phyloP scores from a whole-genome alignment of 1,140 invertebrate species.

The Cotesia typhae region DNA sequence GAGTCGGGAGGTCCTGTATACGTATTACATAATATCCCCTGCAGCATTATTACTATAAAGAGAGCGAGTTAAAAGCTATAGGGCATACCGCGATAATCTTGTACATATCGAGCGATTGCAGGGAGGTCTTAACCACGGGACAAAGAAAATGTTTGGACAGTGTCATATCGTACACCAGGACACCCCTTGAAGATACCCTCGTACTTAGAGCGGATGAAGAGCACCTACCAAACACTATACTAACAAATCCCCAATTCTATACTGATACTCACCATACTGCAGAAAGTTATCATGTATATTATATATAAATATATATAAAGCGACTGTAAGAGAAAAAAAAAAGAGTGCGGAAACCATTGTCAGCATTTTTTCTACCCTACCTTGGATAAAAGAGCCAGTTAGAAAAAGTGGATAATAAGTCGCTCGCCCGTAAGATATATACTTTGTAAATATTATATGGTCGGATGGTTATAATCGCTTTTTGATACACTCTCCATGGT shows the following conservation, averaged over 20 bases:
- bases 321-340: slow-evolving; percentile 6
- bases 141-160: slow-evolving; percentile 67
- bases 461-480: not conserved
- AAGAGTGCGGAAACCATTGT: not conserved
- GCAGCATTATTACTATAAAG: slow-evolving; percentile 20
- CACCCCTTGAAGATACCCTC: slow-evolving; percentile 37
- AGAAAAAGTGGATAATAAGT: slow-evolving; percentile 46
- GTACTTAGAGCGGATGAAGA: slow-evolving; percentile 15
- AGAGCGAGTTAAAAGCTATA: slow-evolving; percentile 51
- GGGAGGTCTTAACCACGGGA: slow-evolving; percentile 62
- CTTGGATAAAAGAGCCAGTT: slow-evolving; percentile 50
- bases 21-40: slow-evolving; percentile 20
- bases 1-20: slow-evolving; percentile 3
- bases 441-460: slow-evolving; percentile 31
- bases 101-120: slow-evolving; percentile 39
- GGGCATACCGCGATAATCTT: slow-evolving; percentile 56
- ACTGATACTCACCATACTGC: not conserved
- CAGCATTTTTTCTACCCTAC: slow-evolving; percentile 23
- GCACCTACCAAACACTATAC: not conserved
- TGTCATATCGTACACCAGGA: slow-evolving; percentile 59
- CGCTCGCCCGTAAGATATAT: slow-evolving; percentile 30
- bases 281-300: slow-evolving; percentile 14
- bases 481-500: not conserved
- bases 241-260: not conserved
- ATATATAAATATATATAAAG: slow-evolving; percentile 14